These are phyloP conservation scores for Melanostoma scalare DNA, from an alignment of 2,888 invertebrate species.

Conservation along the genomic window DNA sequence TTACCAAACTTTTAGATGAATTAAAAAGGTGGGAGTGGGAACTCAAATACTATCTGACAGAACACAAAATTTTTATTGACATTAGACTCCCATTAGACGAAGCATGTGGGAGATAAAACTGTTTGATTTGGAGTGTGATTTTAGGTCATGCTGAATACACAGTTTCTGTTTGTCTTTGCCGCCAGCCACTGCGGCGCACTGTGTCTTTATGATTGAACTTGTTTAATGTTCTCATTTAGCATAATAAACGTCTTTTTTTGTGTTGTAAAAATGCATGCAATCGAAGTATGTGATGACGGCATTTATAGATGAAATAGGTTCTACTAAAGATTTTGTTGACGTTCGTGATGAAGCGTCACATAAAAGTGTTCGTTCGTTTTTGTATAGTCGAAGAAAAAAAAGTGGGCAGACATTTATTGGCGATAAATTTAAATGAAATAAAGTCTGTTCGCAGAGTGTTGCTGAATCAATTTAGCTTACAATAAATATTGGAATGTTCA, in stretches of 20 bases:
- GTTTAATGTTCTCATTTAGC: constrained; percentile 51
- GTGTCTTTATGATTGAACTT: constrained; percentile 9
- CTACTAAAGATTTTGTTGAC: constrained; percentile 20
- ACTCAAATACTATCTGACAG: constrained; percentile 30
- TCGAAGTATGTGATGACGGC: not conserved
- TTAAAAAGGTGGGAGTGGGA: constrained; percentile 16
- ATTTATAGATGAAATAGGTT: not conserved
- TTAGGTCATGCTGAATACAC: constrained; percentile 52
- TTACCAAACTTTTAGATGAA: not conserved
- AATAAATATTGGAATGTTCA: not conserved
- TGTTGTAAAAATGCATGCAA: constrained; percentile 35
- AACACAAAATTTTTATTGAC: constrained; percentile 51
- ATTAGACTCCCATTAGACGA: constrained; percentile 64
- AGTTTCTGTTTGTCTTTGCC: constrained; percentile 22
- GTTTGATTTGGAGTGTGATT: constrained; percentile 60
- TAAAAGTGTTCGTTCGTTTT: not conserved
- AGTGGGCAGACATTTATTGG: constrained; percentile 14
- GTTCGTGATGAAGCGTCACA: constrained; percentile 21
- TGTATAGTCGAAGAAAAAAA: not conserved
- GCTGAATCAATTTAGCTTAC: constrained; percentile 13
- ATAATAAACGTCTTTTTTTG: constrained; percentile 47
- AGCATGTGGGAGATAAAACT: constrained; percentile 52
- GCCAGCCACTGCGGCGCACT: not conserved
- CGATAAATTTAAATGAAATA: constrained; percentile 24
- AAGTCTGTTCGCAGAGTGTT: not conserved